Evolutionary conservation across 2,113 vertebrate species (phyloP).

Genomic region (Nesoenas mayeri): DNA sequence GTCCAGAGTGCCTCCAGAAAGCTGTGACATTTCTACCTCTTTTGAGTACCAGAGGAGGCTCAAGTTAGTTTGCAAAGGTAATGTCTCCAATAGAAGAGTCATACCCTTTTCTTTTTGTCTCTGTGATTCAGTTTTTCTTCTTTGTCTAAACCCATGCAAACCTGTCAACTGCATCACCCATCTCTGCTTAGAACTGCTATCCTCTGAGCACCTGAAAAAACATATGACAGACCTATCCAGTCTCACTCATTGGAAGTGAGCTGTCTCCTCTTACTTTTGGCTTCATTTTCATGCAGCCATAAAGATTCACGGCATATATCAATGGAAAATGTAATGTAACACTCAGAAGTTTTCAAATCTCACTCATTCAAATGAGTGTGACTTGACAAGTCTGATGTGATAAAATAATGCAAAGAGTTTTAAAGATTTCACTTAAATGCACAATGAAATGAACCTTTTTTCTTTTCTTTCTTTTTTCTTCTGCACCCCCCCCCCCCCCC

Average conservation of each 20-base stretch:
- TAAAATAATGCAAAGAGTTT: conserved; percentile 52
- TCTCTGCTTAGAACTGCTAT: conserved; percentile 9
- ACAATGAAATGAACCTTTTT: conserved; percentile 22
- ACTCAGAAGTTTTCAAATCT: conserved; percentile 73
- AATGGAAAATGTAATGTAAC: conserved; percentile 72
- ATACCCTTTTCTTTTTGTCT: not conserved
- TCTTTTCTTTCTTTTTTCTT: not conserved
- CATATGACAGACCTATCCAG: conserved; percentile 41
- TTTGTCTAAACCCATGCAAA: conserved; percentile 36
- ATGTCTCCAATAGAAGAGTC: not conserved
- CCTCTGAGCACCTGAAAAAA: conserved; percentile 51
- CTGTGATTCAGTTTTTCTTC: not conserved
- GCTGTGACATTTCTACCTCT: not conserved
- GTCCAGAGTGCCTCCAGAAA: not conserved
- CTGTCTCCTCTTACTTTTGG: conserved; percentile 41
- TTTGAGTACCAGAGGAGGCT: not conserved
- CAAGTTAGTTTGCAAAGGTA: not conserved
- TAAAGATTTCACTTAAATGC: conserved; percentile 48
- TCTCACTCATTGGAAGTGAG: conserved; percentile 47
- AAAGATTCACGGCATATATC: conserved; percentile 52
- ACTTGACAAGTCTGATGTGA: conserved; percentile 69
- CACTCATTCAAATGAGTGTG: conserved; percentile 76
- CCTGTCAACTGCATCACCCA: conserved; percentile 25
- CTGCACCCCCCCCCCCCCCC: too few relatives aligned
- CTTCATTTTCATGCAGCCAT: conserved; percentile 35